phyloP scores from a whole-genome alignment of 1,140 invertebrate genomes.

The Lamellibrachia luymesi region DNA sequence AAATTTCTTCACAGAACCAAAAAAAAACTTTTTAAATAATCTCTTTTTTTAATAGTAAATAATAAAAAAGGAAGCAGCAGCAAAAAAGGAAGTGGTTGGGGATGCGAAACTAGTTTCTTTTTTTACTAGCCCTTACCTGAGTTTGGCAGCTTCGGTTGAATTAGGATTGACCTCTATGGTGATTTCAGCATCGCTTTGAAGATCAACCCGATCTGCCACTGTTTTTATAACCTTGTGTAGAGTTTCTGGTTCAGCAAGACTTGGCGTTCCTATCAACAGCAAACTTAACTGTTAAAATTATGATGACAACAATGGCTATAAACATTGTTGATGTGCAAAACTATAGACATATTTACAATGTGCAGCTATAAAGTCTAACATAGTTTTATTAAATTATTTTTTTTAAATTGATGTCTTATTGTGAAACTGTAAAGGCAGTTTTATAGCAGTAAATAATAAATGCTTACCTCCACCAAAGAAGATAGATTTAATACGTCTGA shows the following conservation, averaged over 20 bases:
- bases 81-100: too few relatives aligned
- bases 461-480: conserved; percentile 51
- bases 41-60: too few relatives aligned
- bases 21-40: too few relatives aligned
- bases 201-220: conserved; percentile 18
- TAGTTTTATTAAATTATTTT: neutral
- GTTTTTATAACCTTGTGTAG: conserved; percentile 36
- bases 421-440: conserved; percentile 2
- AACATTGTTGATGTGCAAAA: too few relatives aligned
- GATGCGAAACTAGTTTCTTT: neutral
- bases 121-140: neutral
- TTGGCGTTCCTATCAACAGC: conserved; percentile 44
- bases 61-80: too few relatives aligned
- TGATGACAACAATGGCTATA: too few relatives aligned
- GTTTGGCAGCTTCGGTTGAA: conserved; percentile 28
- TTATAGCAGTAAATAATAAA: neutral
- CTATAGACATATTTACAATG: too few relatives aligned
- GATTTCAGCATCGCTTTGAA: conserved; percentile 36
- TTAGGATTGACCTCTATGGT: conserved; percentile 48
- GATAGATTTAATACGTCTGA: conserved; percentile 41
- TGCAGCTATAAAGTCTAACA: too few relatives aligned
- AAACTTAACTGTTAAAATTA: neutral
- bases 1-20: too few relatives aligned
- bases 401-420: neutral
- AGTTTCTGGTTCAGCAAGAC: conserved; percentile 42